Conservation (phyloP, 2,797 vertebrate genomes). For the Epinephelus malabaricus region DNA sequence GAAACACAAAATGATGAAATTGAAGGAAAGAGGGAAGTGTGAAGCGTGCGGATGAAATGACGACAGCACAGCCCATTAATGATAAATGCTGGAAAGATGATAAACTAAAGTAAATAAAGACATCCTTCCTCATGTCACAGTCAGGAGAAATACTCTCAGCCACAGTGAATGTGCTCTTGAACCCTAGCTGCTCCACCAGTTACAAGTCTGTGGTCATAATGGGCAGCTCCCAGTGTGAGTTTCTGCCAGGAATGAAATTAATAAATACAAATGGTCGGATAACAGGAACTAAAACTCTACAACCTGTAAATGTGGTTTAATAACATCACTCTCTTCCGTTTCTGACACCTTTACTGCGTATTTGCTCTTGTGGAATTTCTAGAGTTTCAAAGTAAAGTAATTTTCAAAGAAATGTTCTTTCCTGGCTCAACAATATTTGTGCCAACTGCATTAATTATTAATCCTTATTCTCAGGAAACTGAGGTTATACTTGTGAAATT, state of each 20-base stretch:
- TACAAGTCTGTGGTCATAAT: not conserved
- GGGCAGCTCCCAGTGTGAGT: constrained; percentile 8
- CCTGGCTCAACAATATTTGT: not conserved
- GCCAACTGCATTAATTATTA: not conserved
- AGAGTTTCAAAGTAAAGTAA: not conserved
- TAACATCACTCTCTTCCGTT: not conserved
- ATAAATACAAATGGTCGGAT: not conserved
- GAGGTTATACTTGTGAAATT: constrained; percentile 7
- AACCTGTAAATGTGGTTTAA: not conserved
- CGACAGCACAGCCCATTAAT: not conserved
- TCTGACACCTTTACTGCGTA: not conserved
- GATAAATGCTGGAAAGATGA: constrained; percentile 17
- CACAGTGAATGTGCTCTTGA: not conserved
- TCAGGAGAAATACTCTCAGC: not conserved
- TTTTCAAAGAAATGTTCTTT: not conserved
- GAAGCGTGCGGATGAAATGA: constrained; percentile 1
- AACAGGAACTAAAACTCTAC: constrained; percentile 2
- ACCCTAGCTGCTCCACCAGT: not conserved
- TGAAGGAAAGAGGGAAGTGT: not conserved
- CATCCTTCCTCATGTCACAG: not conserved
- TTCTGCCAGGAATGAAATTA: not conserved
- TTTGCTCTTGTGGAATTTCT: constrained; percentile 43
- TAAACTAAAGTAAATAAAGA: constrained; percentile 26
- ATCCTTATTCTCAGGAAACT: constrained; percentile 3
- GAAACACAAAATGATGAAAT: not conserved